These are phyloP conservation scores for Watsonalla cultraria DNA, from an alignment of 2,888 invertebrate species.

Conservation along the genomic window DNA sequence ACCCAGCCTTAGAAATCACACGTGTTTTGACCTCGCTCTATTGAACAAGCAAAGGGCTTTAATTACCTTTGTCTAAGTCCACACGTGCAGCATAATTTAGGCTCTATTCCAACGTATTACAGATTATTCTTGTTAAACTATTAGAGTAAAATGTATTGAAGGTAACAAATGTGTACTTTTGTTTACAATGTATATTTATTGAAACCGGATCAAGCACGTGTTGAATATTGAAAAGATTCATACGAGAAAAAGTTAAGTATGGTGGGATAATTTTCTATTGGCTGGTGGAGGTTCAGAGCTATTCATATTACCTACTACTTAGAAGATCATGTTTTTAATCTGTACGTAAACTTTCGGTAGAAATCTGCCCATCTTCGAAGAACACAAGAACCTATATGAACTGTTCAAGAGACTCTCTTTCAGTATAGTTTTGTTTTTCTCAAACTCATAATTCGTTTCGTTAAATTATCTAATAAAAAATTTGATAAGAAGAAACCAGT, in stretches of 20 bases:
- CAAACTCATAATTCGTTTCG: too few relatives aligned
- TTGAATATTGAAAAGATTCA: neutral
- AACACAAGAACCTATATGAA: too few relatives aligned
- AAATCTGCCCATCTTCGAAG: too few relatives aligned
- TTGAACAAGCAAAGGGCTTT: conserved; percentile 40
- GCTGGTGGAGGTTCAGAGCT: too few relatives aligned
- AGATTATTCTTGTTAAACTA: conserved; percentile 5
- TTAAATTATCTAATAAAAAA: too few relatives aligned
- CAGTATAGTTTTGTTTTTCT: too few relatives aligned
- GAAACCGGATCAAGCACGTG: neutral
- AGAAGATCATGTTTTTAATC: too few relatives aligned
- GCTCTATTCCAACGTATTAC: neutral
- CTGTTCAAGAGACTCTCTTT: too few relatives aligned
- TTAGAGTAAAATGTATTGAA: neutral
- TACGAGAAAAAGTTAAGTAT: neutral
- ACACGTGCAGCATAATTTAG: conserved; percentile 43
- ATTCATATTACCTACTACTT: too few relatives aligned
- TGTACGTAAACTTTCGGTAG: too few relatives aligned
- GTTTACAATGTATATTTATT: neutral
- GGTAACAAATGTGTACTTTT: neutral
- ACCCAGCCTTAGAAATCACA: conserved; percentile 27
- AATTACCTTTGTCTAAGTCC: conserved; percentile 55
- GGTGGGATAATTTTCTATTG: too few relatives aligned
- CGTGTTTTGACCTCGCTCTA: conserved; percentile 47
- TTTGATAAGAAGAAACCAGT: too few relatives aligned